Evolutionary conservation across 2,113 vertebrate genomes (phyloP).

Genomic region (Hydropotes inermis): DNA sequence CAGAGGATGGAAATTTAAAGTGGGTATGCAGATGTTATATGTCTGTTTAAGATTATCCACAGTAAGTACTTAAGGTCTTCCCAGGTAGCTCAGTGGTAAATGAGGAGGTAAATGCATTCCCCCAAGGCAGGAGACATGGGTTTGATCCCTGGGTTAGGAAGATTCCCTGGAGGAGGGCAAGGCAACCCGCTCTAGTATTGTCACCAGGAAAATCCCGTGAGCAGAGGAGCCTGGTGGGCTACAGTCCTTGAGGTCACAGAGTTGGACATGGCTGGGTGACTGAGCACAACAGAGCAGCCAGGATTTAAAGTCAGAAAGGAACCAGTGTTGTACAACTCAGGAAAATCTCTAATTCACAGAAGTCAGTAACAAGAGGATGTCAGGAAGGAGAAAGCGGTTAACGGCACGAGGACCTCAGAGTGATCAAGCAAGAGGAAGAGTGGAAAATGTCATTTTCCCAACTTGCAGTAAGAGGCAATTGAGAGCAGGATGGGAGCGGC

Average conservation of each 20-base stretch:
- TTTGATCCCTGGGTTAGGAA: not conserved
- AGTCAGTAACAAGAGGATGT: not conserved
- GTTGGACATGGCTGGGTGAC: not conserved
- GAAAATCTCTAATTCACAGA: not conserved
- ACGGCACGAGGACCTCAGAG: not conserved
- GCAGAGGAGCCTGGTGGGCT: not conserved
- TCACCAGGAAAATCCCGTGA: not conserved
- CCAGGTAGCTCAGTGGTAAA: not conserved
- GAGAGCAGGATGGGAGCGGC: not conserved
- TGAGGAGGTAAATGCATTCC: not conserved
- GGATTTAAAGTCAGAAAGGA: not conserved
- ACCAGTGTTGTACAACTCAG: not conserved
- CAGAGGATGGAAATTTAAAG: not conserved
- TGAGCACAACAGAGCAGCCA: not conserved
- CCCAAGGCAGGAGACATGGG: not conserved
- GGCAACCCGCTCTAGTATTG: not conserved
- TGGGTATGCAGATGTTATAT: accelerated
- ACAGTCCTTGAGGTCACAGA: not conserved
- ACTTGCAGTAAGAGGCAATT: not conserved
- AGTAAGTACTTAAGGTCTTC: not conserved
- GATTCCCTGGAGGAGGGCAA: not conserved
- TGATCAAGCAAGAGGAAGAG: not conserved
- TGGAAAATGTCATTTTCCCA: not conserved
- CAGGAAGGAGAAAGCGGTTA: not conserved
- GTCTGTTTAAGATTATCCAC: not conserved